These are phyloP conservation scores for Raja brachyura DNA, from an alignment of 2,113 vertebrate species.

Conservation along the genomic window DNA sequence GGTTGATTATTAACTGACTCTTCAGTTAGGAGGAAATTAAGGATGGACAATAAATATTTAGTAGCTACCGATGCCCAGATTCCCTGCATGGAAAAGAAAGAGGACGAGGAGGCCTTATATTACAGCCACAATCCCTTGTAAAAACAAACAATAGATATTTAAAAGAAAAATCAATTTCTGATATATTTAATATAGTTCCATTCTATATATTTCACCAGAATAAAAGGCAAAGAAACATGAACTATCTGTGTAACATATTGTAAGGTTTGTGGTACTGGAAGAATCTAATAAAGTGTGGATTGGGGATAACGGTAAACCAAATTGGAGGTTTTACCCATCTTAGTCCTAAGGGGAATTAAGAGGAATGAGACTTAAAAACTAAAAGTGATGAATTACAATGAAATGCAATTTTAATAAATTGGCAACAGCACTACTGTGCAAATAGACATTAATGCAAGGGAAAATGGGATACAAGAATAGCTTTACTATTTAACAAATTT, in stretches of 20 bases:
- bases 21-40: too few relatives aligned
- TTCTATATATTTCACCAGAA: background rate
- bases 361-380: background rate
- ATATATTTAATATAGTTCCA: background rate
- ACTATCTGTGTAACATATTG: background rate
- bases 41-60: too few relatives aligned
- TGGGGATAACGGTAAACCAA: background rate
- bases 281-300: background rate
- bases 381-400: background rate
- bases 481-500: slow-evolving; percentile 13
- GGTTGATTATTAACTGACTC: too few relatives aligned
- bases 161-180: background rate
- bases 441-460: background rate
- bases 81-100: too few relatives aligned
- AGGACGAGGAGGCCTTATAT: too few relatives aligned
- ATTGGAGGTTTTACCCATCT: background rate
- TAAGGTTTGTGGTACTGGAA: background rate
- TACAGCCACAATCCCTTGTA: too few relatives aligned
- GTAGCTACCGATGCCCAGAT: too few relatives aligned
- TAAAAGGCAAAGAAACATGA: background rate
- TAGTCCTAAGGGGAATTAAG: background rate
- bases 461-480: background rate
- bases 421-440: background rate
- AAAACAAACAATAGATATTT: too few relatives aligned
- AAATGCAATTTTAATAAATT: slow-evolving; percentile 14